Conservation (phyloP, 2,113 vertebrate species). For the Gallinago media region DNA sequence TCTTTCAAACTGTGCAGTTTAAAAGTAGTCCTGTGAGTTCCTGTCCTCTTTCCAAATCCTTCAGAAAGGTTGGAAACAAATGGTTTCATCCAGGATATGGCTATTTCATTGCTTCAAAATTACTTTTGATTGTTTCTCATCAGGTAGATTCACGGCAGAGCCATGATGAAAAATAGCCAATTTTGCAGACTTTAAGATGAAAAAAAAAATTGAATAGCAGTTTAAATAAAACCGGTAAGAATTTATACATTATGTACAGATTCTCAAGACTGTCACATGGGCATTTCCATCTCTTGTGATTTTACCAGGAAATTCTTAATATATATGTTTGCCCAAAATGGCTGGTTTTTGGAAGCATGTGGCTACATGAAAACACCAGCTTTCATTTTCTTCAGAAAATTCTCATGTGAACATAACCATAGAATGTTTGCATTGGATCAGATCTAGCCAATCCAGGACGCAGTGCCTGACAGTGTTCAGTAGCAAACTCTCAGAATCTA, state of each 20-base stretch:
- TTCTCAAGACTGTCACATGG: not conserved
- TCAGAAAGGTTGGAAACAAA: not conserved
- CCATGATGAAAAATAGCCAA: not conserved
- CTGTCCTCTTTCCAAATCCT: not conserved
- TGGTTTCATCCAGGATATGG: not conserved
- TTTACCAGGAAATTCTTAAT: not conserved
- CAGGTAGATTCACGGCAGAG: not conserved
- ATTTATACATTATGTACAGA: not conserved
- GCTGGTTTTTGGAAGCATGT: not conserved
- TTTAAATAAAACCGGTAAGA: not conserved
- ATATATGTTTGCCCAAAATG: not conserved
- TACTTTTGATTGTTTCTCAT: not conserved
- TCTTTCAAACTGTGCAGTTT: not conserved
- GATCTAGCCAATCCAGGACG: not conserved
- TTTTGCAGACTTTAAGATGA: not conserved
- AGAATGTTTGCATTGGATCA: not conserved
- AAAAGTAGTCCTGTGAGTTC: not conserved
- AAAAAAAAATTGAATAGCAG: not conserved
- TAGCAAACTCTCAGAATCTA: not conserved
- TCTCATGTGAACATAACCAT: not conserved
- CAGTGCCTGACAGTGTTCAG: not conserved
- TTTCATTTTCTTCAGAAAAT: not conserved
- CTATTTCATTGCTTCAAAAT: not conserved
- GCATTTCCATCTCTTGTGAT: not conserved
- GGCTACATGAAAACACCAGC: not conserved